Evolutionary conservation across 2,113 vertebrate genomes (phyloP).

Genomic region (Lanius collurio): DNA sequence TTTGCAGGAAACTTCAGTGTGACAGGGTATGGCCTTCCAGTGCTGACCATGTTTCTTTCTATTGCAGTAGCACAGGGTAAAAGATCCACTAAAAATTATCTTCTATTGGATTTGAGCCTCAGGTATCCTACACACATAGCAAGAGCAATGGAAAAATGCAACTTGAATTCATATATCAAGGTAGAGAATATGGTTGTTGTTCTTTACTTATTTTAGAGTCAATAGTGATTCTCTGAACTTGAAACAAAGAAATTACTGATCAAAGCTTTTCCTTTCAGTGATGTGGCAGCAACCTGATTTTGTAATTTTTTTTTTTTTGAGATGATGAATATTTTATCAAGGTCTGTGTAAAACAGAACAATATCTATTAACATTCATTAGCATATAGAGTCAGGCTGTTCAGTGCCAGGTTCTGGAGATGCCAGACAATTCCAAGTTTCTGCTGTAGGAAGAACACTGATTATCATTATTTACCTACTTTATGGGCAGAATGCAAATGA

Average conservation of each 20-base stretch:
- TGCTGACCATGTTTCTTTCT: background rate
- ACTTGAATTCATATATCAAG: background rate
- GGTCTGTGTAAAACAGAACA: background rate
- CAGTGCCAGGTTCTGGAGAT: background rate
- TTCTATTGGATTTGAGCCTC: background rate
- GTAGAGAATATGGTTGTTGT: background rate
- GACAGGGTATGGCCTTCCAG: too few relatives aligned
- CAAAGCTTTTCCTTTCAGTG: background rate
- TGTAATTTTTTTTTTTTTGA: too few relatives aligned
- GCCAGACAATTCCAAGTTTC: background rate
- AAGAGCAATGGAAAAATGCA: background rate
- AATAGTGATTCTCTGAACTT: background rate
- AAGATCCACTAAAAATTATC: background rate
- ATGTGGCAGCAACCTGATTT: background rate
- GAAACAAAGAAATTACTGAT: background rate
- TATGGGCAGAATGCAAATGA: background rate
- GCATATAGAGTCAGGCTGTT: background rate
- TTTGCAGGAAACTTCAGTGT: accelerated
- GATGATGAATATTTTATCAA: background rate
- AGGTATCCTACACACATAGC: accelerated
- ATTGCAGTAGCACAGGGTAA: background rate
- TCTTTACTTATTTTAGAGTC: background rate
- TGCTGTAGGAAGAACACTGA: background rate
- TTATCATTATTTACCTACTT: background rate
- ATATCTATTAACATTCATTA: background rate